Percentiles rank a stretch among this genome's conserved stretches.
Evolutionary conservation across 2,888 invertebrate genomes (phyloP).

Genomic region (Lordiphosa andalusiaca): DNA sequence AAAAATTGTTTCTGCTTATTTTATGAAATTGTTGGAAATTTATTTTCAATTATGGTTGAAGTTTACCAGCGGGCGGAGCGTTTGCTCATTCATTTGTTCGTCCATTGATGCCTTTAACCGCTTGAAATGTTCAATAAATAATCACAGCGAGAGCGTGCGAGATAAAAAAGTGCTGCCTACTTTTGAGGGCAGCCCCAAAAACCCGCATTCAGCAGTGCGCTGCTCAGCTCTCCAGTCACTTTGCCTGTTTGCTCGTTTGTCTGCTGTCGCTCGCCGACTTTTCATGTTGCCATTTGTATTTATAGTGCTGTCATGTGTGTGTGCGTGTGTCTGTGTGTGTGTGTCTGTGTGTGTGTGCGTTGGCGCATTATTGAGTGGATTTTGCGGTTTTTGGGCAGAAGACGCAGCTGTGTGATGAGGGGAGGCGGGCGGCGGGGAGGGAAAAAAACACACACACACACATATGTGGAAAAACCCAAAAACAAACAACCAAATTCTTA

Average conservation of each 20-base stretch:
- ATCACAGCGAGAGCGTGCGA: slow-evolving; percentile 47
- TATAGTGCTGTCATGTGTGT: slow-evolving; percentile 6
- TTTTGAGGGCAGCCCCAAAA: slow-evolving; percentile 27
- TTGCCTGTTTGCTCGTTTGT: slow-evolving; percentile 26
- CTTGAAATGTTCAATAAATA: slow-evolving; percentile 59
- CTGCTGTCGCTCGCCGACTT: slow-evolving; percentile 23
- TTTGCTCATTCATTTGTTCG: slow-evolving; percentile 31
- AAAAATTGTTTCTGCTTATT: slow-evolving; percentile 6
- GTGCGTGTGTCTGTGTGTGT: slow-evolving; percentile 1
- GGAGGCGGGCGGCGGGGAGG: slow-evolving; percentile 8
- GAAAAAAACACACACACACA: slow-evolving; percentile 25
- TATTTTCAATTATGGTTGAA: slow-evolving; percentile 21
- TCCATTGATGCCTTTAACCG: slow-evolving; percentile 45
- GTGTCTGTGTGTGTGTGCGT: slow-evolving; percentile 37
- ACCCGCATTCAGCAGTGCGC: slow-evolving; percentile 7
- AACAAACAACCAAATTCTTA: slow-evolving; percentile 18
- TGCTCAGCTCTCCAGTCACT: slow-evolving; percentile 13
- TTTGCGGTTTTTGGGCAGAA: slow-evolving; percentile 65
- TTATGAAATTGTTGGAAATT: slow-evolving; percentile 7
- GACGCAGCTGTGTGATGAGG: slow-evolving; percentile 39
- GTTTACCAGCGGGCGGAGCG: slow-evolving; percentile 15
- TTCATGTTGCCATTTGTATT: slow-evolving; percentile 33
- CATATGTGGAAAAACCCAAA: slow-evolving; percentile 24
- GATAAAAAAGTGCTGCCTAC: slow-evolving; percentile 56
- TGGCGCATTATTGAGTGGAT: slow-evolving; percentile 67